phyloP scores from a whole-genome alignment of 2,888 invertebrate genomes.

The Phania funesta region DNA sequence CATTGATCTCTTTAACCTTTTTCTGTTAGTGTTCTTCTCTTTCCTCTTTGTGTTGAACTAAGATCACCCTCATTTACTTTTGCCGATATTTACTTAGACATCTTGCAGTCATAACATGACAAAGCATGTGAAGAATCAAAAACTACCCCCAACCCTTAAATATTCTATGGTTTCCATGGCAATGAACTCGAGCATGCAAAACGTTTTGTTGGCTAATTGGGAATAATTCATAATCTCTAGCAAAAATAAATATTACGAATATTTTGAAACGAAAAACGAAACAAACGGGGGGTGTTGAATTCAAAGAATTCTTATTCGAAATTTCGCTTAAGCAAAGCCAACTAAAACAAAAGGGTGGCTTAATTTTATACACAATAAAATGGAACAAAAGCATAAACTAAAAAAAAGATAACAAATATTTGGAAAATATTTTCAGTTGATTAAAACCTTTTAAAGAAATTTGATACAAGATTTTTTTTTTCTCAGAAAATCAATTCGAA shows the following conservation, averaged over 20 bases:
- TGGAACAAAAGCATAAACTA: background rate
- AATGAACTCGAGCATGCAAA: constrained; percentile 46
- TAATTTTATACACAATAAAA: background rate
- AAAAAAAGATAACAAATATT: background rate
- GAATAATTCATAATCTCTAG: constrained; percentile 54
- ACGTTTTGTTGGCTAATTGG: constrained; percentile 39
- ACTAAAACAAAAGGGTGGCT: background rate
- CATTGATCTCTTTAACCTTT: background rate
- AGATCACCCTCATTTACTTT: background rate
- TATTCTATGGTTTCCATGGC: constrained; percentile 22
- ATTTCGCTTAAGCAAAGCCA: background rate
- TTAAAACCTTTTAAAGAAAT: constrained; percentile 17
- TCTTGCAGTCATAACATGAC: background rate
- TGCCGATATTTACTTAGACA: constrained; percentile 15
- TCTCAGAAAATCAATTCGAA: background rate
- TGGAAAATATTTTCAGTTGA: background rate
- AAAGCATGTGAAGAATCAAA: background rate
- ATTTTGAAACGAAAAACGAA: background rate
- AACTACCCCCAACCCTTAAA: constrained; percentile 61
- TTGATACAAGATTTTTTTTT: background rate
- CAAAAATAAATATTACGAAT: background rate
- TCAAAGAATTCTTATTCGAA: constrained; percentile 43
- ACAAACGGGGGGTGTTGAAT: constrained; percentile 35
- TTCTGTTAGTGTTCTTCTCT: background rate
- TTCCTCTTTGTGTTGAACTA: background rate